Percentiles rank a stretch among this genome's conserved stretches.
Conservation (phyloP, 2,113 vertebrate species). For the Meriones unguiculatus region DNA sequence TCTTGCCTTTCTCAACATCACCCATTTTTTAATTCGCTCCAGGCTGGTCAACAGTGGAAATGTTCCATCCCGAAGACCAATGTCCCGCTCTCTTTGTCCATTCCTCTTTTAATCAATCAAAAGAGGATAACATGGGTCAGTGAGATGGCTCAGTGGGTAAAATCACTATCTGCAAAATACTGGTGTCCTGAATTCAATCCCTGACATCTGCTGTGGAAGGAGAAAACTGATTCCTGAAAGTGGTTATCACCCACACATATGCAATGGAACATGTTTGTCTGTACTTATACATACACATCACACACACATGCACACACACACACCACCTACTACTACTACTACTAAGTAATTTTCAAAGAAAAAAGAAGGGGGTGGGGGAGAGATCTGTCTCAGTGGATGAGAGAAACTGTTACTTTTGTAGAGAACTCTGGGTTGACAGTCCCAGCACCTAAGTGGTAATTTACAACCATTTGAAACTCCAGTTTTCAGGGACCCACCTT, state of each 20-base stretch:
- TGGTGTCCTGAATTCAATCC: neutral
- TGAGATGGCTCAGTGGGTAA: neutral
- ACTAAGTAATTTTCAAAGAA: neutral
- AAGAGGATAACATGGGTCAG: neutral
- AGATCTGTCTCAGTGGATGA: neutral
- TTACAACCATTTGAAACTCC: neutral
- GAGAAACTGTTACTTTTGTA: neutral
- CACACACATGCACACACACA: neutral
- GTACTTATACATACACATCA: neutral
- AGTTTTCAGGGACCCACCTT: neutral
- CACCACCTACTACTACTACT: too few species aligned
- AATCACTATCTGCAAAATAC: neutral
- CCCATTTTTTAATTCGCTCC: too few species aligned
- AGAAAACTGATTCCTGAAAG: neutral
- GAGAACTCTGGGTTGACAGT: neutral
- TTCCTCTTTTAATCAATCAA: neutral
- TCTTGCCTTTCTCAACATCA: too few species aligned
- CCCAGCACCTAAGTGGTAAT: neutral
- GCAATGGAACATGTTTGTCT: neutral
- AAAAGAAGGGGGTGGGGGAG: neutral
- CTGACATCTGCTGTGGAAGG: neutral
- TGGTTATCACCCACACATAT: neutral
- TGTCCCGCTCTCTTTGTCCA: neutral
- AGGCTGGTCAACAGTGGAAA: too few species aligned
- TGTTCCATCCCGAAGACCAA: too few species aligned